These are phyloP conservation scores for Scelioninae gen. 1 DNA, from an alignment of 2,888 invertebrate species.

Conservation along the genomic window DNA sequence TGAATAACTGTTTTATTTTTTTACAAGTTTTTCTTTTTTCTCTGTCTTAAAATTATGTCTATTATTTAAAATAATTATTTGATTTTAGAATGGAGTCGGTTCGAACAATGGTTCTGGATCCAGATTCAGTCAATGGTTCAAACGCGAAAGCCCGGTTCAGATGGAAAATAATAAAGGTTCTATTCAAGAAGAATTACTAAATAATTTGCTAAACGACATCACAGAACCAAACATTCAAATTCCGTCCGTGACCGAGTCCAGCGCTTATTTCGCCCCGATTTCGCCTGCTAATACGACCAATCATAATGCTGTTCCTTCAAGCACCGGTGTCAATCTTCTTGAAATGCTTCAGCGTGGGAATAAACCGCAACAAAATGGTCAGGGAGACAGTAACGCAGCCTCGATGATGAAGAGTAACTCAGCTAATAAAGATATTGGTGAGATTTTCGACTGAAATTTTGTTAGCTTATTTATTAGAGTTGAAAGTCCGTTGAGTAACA, in stretches of 20 bases:
- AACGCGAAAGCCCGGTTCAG: no score
- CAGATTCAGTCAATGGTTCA: no score
- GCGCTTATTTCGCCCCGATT: constrained; percentile 89
- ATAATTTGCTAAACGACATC: no score
- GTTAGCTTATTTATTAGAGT: no score
- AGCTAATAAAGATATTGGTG: constrained; percentile 83
- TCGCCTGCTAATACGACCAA: constrained; percentile 87
- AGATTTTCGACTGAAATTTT: constrained; percentile 49
- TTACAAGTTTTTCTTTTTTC: no score
- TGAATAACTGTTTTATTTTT: no score
- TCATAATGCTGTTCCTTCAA: constrained; percentile 74
- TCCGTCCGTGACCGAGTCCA: no score
- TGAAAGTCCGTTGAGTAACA: no score
- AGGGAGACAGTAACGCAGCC: constrained; percentile 77
- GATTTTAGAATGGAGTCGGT: constrained; percentile 87
- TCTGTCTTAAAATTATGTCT: not conserved
- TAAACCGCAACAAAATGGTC: constrained; percentile 84
- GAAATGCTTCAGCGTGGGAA: constrained; percentile 90
- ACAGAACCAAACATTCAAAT: no score
- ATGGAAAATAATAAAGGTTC: no score
- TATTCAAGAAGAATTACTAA: no score
- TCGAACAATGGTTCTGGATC: constrained; percentile 86
- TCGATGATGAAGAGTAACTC: constrained; percentile 81
- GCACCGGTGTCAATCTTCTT: constrained; percentile 85
- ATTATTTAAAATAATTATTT: constrained; percentile 48